Conservation (phyloP, 2,113 vertebrate genomes). For the Alligator mississippiensis region DNA sequence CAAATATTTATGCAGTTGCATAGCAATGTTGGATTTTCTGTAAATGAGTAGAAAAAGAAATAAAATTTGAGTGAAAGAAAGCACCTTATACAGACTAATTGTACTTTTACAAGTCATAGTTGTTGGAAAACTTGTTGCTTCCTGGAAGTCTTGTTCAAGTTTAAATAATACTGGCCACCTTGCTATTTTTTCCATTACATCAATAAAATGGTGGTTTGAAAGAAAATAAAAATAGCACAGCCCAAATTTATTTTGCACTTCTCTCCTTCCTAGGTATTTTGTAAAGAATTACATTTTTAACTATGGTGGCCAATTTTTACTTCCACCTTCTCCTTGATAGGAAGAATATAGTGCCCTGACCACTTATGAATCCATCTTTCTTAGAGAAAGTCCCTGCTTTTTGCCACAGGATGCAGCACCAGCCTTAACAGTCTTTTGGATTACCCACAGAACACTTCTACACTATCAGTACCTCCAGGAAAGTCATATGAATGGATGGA, state of each 20-base stretch:
- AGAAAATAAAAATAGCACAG: not conserved
- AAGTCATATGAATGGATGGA: slow-evolving; percentile 31
- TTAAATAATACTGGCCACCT: not conserved
- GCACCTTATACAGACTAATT: not conserved
- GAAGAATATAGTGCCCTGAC: slow-evolving; percentile 15
- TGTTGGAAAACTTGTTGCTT: not conserved
- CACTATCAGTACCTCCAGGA: slow-evolving; percentile 19
- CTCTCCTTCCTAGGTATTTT: not conserved
- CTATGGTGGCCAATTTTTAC: not conserved
- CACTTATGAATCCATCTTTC: slow-evolving; percentile 9
- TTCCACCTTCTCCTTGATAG: not conserved
- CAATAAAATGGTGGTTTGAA: not conserved
- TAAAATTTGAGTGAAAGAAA: not conserved
- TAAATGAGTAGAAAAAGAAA: slow-evolving; percentile 17
- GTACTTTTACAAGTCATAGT: not conserved
- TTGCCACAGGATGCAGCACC: not conserved
- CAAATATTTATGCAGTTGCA: slow-evolving; percentile 65
- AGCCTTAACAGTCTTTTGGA: slow-evolving; percentile 35
- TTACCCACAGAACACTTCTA: not conserved
- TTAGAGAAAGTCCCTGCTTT: slow-evolving; percentile 29
- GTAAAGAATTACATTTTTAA: not conserved
- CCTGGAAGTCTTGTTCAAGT: not conserved
- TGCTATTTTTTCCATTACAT: not conserved
- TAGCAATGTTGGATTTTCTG: slow-evolving; percentile 14
- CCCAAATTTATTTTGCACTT: not conserved